Evolutionary conservation across 2,797 vertebrate species (phyloP).

Genomic region (Protosalanx chinensis): DNA sequence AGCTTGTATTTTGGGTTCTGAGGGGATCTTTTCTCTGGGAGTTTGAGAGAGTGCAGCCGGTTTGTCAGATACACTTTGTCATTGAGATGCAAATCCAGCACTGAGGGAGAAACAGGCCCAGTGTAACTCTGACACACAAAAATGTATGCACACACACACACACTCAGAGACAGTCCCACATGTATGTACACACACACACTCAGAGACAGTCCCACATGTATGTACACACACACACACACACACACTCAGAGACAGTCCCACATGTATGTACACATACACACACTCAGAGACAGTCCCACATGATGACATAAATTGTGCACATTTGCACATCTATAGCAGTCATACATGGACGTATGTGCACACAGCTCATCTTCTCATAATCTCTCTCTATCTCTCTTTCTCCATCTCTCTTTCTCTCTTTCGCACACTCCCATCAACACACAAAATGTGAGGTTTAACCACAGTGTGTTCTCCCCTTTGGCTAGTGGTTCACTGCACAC

Average conservation of each 20-base stretch:
- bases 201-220: too few relatives aligned
- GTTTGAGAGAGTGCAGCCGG: conserved; percentile 15
- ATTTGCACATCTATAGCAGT: too few relatives aligned
- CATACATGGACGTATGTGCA: too few relatives aligned
- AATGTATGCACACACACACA: not conserved
- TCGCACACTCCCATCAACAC: too few relatives aligned
- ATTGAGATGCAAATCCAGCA: conserved; percentile 69
- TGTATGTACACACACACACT: not conserved
- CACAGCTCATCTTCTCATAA: too few relatives aligned
- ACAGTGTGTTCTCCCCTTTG: not conserved
- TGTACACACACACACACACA: not conserved
- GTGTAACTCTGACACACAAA: conserved; percentile 13
- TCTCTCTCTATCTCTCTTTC: too few relatives aligned
- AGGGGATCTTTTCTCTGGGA: conserved; percentile 30
- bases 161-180: not conserved
- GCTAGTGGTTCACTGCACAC: not conserved
- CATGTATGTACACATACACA: not conserved
- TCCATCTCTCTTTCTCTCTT: too few relatives aligned
- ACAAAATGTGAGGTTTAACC: too few relatives aligned
- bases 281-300: too few relatives aligned
- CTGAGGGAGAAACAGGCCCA: conserved; percentile 36
- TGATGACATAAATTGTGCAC: too few relatives aligned
- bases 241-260: not conserved
- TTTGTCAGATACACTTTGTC: conserved; percentile 53
- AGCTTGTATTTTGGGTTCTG: conserved; percentile 36